A percentile compares a stretch with the other conserved stretches of the same genome.
Conservation (phyloP, 2,888 invertebrate genomes). For the Spilarctia lutea region DNA sequence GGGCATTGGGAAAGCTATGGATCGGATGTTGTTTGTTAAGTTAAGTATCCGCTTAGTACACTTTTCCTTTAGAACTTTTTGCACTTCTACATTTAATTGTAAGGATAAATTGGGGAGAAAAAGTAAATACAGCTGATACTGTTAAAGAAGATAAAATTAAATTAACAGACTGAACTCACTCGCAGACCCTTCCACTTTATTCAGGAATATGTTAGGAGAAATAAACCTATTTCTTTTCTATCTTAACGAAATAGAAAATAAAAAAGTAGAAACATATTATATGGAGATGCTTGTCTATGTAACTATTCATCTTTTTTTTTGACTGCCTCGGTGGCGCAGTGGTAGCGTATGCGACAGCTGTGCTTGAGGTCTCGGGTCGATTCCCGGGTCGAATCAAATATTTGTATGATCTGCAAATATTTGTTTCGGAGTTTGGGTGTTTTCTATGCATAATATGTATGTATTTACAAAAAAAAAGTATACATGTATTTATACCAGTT, state of each 20-base stretch:
- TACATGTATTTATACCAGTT: too few species aligned
- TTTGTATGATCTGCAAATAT: too few species aligned
- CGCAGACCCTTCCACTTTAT: background rate
- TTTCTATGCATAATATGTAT: too few species aligned
- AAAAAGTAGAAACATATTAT: background rate
- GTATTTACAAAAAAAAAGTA: too few species aligned
- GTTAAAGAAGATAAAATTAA: background rate
- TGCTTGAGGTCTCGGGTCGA: too few species aligned
- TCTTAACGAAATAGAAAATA: background rate
- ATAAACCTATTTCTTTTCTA: background rate
- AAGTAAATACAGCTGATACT: background rate
- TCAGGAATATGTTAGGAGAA: background rate
- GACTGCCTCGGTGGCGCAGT: too few species aligned
- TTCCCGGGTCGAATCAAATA: too few species aligned
- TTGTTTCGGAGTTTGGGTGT: too few species aligned
- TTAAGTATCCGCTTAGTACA: slow-evolving; percentile 3
- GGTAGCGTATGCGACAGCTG: too few species aligned
- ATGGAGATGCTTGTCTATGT: background rate
- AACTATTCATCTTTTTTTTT: too few species aligned
- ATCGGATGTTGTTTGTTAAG: slow-evolving; percentile 9
- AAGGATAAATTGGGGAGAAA: background rate
- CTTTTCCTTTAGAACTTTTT: background rate
- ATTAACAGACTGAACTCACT: background rate
- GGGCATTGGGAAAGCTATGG: slow-evolving; percentile 14
- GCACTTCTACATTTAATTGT: slow-evolving; percentile 7